These are phyloP conservation scores for Sparus aurata DNA, from an alignment of 2,797 vertebrate species.

Conservation along the genomic window DNA sequence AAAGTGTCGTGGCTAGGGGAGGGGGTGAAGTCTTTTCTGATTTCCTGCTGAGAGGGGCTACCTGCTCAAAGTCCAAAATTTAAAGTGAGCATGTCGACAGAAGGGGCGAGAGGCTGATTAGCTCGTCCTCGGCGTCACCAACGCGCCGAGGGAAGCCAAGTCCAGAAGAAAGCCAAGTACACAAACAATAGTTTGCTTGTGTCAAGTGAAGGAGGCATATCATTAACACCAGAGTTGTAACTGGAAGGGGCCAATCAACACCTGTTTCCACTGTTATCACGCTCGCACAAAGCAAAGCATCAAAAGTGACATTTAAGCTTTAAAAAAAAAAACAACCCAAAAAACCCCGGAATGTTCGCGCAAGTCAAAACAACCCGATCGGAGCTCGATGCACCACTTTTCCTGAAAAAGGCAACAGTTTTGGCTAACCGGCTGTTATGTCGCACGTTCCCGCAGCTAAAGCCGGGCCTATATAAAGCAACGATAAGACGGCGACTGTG, in stretches of 20 bases:
- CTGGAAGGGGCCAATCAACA: slow-evolving; percentile 69
- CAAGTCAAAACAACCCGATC: slow-evolving; percentile 27
- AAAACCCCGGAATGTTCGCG: slow-evolving; percentile 3
- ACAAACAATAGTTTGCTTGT: slow-evolving; percentile 56
- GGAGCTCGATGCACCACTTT: background rate
- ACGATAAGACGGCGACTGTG: slow-evolving; percentile 67
- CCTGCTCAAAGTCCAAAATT: background rate
- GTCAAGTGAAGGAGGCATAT: slow-evolving; percentile 55
- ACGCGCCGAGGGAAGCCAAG: slow-evolving; percentile 15
- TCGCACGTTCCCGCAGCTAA: slow-evolving; percentile 31
- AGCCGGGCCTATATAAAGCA: slow-evolving; percentile 64
- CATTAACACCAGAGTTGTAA: slow-evolving; percentile 65
- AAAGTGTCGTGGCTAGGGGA: background rate
- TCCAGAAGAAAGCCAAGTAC: slow-evolving; percentile 44
- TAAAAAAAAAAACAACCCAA: slow-evolving; percentile 6
- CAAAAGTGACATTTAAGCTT: slow-evolving; percentile 51
- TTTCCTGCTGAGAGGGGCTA: background rate
- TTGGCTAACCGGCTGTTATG: slow-evolving; percentile 18
- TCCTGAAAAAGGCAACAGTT: slow-evolving; percentile 40
- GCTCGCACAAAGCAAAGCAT: slow-evolving; percentile 29
- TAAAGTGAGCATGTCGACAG: background rate
- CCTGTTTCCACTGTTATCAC: slow-evolving; percentile 59
- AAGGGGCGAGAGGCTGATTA: slow-evolving; percentile 2
- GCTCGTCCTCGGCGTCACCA: background rate
- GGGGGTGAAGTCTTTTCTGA: too few species aligned